These are phyloP conservation scores for Urocynchramus pylzowi DNA, from an alignment of 2,113 vertebrate species.

Conservation along the genomic window DNA sequence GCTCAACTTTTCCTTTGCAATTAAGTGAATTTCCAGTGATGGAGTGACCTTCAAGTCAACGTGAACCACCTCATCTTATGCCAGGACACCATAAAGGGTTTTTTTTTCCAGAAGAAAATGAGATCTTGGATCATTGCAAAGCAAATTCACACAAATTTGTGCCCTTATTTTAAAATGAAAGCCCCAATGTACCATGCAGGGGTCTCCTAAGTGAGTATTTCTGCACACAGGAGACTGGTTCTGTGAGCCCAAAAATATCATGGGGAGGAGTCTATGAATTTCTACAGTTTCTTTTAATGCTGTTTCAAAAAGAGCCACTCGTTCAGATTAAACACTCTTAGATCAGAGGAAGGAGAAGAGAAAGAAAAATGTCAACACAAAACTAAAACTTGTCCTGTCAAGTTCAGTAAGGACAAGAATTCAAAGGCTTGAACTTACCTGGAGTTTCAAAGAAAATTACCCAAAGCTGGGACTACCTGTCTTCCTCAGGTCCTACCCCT, in stretches of 20 bases:
- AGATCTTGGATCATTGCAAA: background rate
- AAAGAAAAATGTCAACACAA: background rate
- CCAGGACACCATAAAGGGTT: background rate
- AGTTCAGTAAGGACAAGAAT: background rate
- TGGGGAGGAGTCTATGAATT: background rate
- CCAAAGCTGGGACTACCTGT: background rate
- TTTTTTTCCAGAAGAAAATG: background rate
- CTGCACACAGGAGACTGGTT: background rate
- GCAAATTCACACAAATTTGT: background rate
- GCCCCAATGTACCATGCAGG: background rate
- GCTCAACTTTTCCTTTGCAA: background rate
- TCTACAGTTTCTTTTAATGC: background rate
- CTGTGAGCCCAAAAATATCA: background rate
- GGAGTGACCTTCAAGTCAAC: background rate
- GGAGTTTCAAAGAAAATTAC: background rate
- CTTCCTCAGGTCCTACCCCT: background rate
- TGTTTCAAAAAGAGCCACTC: background rate
- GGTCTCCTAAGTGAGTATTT: background rate
- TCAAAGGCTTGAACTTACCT: background rate
- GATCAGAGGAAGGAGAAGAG: background rate
- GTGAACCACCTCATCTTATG: background rate
- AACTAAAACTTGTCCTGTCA: background rate
- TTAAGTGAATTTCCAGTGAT: background rate
- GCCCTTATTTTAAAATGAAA: background rate
- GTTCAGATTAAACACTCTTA: background rate